Percentiles rank a stretch among this genome's conserved stretches.
These are phyloP conservation scores for Drosophila dives DNA, from an alignment of 2,888 invertebrate species.

Conservation along the genomic window DNA sequence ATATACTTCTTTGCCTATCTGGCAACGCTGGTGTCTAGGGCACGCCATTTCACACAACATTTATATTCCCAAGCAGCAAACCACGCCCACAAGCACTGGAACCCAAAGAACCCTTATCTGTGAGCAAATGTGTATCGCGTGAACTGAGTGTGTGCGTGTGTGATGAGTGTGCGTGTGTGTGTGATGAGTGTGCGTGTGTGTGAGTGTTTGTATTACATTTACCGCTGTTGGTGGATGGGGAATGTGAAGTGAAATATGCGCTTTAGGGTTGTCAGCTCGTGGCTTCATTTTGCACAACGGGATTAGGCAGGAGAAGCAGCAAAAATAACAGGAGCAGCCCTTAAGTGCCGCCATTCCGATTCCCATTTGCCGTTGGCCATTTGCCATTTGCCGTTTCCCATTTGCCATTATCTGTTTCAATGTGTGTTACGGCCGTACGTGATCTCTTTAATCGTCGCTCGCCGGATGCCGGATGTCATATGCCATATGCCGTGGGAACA, in stretches of 20 bases:
- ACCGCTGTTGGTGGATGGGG: conserved; percentile 25
- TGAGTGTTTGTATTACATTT: conserved; percentile 7
- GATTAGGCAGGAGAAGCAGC: conserved; percentile 60
- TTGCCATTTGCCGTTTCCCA: conserved; percentile 51
- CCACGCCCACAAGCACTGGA: conserved; percentile 50
- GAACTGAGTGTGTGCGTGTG: not conserved
- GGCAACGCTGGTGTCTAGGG: conserved; percentile 47
- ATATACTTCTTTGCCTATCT: conserved; percentile 23
- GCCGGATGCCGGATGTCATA: conserved; percentile 20
- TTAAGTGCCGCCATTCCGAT: conserved; percentile 67
- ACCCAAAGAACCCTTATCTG: conserved; percentile 38
- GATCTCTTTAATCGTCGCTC: conserved; percentile 63
- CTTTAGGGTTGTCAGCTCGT: conserved; percentile 52
- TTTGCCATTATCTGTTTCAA: conserved; percentile 46
- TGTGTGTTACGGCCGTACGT: conserved; percentile 68
- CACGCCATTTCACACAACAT: conserved; percentile 52
- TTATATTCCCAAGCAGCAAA: conserved; percentile 14
- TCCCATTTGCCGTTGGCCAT: conserved; percentile 49
- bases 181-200: not conserved
- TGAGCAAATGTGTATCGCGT: conserved; percentile 1
- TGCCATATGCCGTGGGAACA: conserved; percentile 62
- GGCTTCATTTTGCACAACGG: conserved; percentile 72
- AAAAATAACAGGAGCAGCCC: conserved; percentile 30
- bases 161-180: not conserved
- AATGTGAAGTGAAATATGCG: conserved; percentile 7